phyloP scores from a whole-genome alignment of 37 sponge, comb jelly and placozoan genomes.

The Petrosia ficiformis region DNA sequence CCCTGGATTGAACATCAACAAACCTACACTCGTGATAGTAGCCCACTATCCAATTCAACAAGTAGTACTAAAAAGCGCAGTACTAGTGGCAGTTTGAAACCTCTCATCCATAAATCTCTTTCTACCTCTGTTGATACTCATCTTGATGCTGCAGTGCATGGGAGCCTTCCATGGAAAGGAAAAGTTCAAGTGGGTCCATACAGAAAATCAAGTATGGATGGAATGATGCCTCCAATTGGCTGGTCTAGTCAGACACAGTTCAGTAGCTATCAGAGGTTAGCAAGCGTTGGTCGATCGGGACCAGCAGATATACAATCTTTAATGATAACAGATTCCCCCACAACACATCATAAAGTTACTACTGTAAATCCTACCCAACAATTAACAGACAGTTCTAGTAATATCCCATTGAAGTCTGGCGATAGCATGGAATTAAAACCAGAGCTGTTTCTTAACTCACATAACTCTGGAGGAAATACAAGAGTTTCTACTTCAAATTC shows the following conservation, averaged over 20 bases:
- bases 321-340: conserved; percentile 7
- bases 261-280: conserved; percentile 4
- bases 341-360: not conserved
- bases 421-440: conserved; percentile 38
- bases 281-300: not conserved
- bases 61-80: not conserved
- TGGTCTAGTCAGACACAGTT: conserved; percentile 5
- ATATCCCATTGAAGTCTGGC: conserved; percentile 9
- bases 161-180: not conserved
- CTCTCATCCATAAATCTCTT: not conserved
- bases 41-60: not conserved
- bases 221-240: conserved; percentile 5
- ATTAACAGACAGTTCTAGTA: not conserved
- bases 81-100: not conserved
- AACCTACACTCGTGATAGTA: not conserved
- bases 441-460: conserved; percentile 15
- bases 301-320: conserved; percentile 32
- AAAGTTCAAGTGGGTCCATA: conserved; percentile 9
- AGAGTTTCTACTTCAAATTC: not conserved
- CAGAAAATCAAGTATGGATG: not conserved
- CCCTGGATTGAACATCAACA: not conserved
- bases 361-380: not conserved
- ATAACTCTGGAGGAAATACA: not conserved
- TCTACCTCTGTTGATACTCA: conserved; percentile 17
- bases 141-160: not conserved